phyloP scores from a whole-genome alignment of 2,888 invertebrate genomes.

The Crossocerus cetratus region DNA sequence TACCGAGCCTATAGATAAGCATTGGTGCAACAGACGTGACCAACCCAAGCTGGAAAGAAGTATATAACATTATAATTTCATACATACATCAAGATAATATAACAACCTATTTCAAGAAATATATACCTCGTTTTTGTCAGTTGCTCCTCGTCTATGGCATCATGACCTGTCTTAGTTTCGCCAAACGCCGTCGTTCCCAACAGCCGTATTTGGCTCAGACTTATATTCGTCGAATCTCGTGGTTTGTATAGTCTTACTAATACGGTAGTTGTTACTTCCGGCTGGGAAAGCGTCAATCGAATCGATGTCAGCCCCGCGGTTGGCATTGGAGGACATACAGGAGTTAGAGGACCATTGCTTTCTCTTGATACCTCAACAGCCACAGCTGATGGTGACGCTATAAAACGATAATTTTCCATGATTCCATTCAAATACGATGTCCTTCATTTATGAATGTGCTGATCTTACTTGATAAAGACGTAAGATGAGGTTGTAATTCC shows the following conservation, averaged over 20 bases:
- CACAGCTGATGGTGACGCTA: conserved; percentile 93
- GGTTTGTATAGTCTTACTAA: conserved; percentile 89
- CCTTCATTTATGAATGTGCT: background rate
- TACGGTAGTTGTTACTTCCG: conserved; percentile 91
- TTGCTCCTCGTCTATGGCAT: conserved; percentile 79
- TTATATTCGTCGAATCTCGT: conserved; percentile 92
- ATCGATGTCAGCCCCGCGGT: conserved; percentile 94
- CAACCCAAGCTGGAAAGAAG: conserved; percentile 84
- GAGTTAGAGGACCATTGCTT: conserved; percentile 86
- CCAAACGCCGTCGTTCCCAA: conserved; percentile 91
- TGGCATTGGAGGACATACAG: conserved; percentile 90
- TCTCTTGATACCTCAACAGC: conserved; percentile 91
- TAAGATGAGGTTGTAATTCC: conserved; percentile 90
- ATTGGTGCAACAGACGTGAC: conserved; percentile 89
- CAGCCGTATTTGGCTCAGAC: conserved; percentile 90
- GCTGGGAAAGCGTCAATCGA: conserved; percentile 87
- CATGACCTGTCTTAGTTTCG: conserved; percentile 74
- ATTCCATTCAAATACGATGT: background rate
- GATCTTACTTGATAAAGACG: conserved; percentile 86
- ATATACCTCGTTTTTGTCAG: conserved; percentile 78
- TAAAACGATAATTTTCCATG: conserved; percentile 5
- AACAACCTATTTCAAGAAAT: background rate
- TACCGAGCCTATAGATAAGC: conserved; percentile 79
- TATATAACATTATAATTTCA: conserved; percentile 17
- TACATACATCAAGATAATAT: conserved; percentile 1